Evolutionary conservation across 37 sponge, comb jelly and placozoan species (phyloP).

Genomic region (Axinella damicornis): DNA sequence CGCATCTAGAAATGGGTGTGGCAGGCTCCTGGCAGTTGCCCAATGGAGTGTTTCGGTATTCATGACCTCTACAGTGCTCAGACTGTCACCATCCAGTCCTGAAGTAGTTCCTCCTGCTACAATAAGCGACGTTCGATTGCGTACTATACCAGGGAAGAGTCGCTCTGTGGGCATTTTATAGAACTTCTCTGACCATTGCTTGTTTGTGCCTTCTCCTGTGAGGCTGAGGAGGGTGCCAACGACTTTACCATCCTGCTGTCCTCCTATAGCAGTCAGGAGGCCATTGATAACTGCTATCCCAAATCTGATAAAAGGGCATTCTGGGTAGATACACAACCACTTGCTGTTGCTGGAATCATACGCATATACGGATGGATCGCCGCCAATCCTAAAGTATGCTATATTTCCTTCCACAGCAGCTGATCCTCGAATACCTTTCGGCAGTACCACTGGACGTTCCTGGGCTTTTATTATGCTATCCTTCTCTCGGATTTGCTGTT

Average conservation of each 20-base stretch:
- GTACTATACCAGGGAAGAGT: too few species aligned
- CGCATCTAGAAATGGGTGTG: too few species aligned
- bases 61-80: too few species aligned
- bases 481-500: not conserved
- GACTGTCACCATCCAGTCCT: too few species aligned
- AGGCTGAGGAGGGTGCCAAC: not conserved
- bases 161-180: too few species aligned
- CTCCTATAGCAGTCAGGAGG: not conserved
- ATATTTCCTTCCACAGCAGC: conserved; percentile 1
- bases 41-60: too few species aligned
- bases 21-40: too few species aligned
- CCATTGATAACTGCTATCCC: conserved; percentile 3
- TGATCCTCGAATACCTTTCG: not conserved
- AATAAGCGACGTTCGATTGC: too few species aligned
- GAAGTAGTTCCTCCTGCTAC: too few species aligned
- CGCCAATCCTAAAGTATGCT: not conserved
- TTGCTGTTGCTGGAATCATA: not conserved
- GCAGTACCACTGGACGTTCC: not conserved
- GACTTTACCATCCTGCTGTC: not conserved
- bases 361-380: not conserved
- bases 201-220: not conserved
- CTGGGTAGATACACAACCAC: not conserved
- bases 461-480: not conserved
- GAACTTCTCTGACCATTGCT: too few species aligned
- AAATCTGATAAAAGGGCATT: not conserved